Evolutionary conservation across 92 coral and sea anemone species (phyloP), one percentile per base, ranked within the genome.

Genomic region (Metridium senile): DNA sequence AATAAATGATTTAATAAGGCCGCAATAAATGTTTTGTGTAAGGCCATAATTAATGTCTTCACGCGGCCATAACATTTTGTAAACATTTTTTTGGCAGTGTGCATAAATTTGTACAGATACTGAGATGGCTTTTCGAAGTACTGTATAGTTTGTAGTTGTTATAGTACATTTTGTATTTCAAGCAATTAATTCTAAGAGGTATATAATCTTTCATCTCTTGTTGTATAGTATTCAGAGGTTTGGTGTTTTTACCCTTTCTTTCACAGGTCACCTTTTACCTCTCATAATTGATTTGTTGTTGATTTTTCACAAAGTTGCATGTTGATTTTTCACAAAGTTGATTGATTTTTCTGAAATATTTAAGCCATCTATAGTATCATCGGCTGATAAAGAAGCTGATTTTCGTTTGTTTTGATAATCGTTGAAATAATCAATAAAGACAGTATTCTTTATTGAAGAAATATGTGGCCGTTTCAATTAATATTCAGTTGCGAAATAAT

Each of bases 221-320:
- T 22, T 59, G 11, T 22, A n/a, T n/a, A n/a, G n/a, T n/a, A 23
- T 23, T 22, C 33, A 7, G 39, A 63, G 69, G 69, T 63, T 26
- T 63, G 69, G 69, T 63, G 69, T 63, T 30, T n/a, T 29, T 28
- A 4, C 16, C 69, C 69, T 11, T 63, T 31, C 27, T 16, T 59
- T 1, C 18, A 23, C 22, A 30, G 66, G 32, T 30, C 69, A 63
- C 69, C 69, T 63, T n/a, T 63, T 31, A 63, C 69, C 45, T 30
- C 69, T n/a, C n/a, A n/a, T n/a, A n/a, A n/a, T n/a, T n/a, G n/a
- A n/a, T n/a, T n/a, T n/a, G n/a, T n/a, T n/a, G n/a, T n/a, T n/a
- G n/a, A n/a, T n/a, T n/a, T n/a, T n/a, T n/a, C n/a, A n/a, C n/a
- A n/a, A n/a, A n/a, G n/a, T n/a, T n/a, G n/a, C n/a, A n/a, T n/a